These are phyloP conservation scores for Argynnis bischoffii DNA, from an alignment of 2,888 invertebrate species.

Conservation along the genomic window DNA sequence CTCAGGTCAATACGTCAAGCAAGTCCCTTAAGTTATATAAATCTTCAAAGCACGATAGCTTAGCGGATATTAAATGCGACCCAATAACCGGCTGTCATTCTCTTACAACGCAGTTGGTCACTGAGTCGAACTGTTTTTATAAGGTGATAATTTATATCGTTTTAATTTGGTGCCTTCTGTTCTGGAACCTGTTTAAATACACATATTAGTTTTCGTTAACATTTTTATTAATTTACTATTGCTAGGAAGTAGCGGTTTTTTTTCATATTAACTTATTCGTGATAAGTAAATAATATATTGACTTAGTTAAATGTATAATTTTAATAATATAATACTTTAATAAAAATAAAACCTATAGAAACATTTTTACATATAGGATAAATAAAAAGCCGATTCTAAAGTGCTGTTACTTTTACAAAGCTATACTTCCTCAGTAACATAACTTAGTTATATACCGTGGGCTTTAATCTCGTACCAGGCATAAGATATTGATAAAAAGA, in stretches of 20 bases:
- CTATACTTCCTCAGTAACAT: no score
- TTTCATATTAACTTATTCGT: no score
- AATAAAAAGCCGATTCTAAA: no score
- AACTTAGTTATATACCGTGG: no score
- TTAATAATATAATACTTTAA: no score
- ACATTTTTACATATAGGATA: no score
- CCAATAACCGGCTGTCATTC: conserved; percentile 29
- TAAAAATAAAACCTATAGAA: no score
- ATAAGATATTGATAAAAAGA: no score
- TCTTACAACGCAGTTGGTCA: conserved; percentile 19
- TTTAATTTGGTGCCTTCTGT: conserved; percentile 11
- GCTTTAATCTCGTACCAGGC: no score
- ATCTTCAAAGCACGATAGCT: conserved; percentile 22
- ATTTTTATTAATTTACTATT: not conserved
- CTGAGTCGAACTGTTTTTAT: conserved; percentile 15
- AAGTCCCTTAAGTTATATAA: conserved; percentile 7
- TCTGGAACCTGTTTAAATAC: conserved; percentile 8
- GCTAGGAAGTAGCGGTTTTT: not conserved
- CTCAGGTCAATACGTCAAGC: conserved; percentile 5
- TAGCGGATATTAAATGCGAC: conserved; percentile 24
- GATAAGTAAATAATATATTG: no score
- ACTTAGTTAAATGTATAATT: no score
- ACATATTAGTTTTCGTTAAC: not conserved
- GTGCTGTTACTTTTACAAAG: no score
- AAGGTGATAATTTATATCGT: conserved; percentile 13